Percentiles rank a stretch among this genome's conserved stretches.
Evolutionary conservation across 1,140 invertebrate genomes (phyloP).

Genomic region (Trissolcus basalis): DNA sequence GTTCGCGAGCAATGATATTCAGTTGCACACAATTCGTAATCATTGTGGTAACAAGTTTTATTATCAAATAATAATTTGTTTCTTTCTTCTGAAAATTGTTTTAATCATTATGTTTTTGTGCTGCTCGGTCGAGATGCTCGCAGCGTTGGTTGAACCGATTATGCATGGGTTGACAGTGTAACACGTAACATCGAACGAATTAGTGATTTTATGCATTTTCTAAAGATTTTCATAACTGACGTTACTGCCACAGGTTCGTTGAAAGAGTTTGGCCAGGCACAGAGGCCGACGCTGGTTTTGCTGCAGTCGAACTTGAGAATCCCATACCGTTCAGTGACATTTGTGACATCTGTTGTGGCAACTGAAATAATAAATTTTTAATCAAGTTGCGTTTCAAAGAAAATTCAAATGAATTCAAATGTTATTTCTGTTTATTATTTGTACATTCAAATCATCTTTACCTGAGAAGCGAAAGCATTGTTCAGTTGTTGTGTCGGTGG

Average conservation of each 20-base stretch:
- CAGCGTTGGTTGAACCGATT: constrained; percentile 19
- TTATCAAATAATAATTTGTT: background rate
- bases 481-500: constrained; percentile 56
- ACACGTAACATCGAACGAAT: constrained; percentile 63
- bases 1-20: constrained; percentile 14
- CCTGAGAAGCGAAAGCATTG: constrained; percentile 58
- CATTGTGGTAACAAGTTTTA: constrained; percentile 23
- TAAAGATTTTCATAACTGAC: constrained; percentile 43
- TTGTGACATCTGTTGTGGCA: constrained; percentile 79
- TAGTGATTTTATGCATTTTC: constrained; percentile 64
- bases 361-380: constrained; percentile 61
- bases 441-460: too few relatives aligned
- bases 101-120: constrained; percentile 6
- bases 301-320: constrained; percentile 60
- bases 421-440: background rate
- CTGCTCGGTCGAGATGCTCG: constrained; percentile 8
- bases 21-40: constrained; percentile 37
- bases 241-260: constrained; percentile 78
- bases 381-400: too few relatives aligned
- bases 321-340: constrained; percentile 72
- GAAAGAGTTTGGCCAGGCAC: constrained; percentile 75
- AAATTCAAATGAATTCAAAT: too few relatives aligned
- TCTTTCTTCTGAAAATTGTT: too few relatives aligned
- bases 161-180: constrained; percentile 32
- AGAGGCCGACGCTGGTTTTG: constrained; percentile 63